Conservation (phyloP, 2,888 invertebrate genomes). For the Stramonita haemastoma region DNA sequence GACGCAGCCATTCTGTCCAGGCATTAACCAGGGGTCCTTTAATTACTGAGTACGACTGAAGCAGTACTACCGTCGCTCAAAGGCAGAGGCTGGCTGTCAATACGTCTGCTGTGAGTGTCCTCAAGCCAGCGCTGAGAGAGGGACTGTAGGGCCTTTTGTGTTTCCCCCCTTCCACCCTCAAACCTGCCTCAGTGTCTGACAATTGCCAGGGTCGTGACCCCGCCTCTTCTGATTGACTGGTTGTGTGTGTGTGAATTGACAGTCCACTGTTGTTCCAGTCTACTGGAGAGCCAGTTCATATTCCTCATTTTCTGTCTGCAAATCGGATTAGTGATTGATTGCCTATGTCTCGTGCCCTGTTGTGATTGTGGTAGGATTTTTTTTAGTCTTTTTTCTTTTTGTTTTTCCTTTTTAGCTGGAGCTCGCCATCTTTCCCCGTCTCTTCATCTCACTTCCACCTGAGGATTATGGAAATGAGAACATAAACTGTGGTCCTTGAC, state of each 20-base stretch:
- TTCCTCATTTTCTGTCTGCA: constrained; percentile 6
- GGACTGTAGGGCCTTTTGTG: background rate
- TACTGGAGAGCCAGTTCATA: background rate
- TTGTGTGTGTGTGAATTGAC: background rate
- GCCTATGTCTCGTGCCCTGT: background rate
- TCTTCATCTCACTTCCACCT: background rate
- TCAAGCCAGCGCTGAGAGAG: too few relatives aligned
- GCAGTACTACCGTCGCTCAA: background rate
- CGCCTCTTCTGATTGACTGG: constrained; percentile 14
- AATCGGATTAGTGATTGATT: background rate
- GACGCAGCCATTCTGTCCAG: background rate
- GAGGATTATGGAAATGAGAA: constrained; percentile 4
- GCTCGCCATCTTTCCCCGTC: background rate
- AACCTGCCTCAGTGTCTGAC: background rate
- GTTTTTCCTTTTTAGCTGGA: background rate
- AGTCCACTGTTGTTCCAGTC: too few relatives aligned
- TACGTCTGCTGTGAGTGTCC: background rate
- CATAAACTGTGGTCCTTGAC: constrained; percentile 7
- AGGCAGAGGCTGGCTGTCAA: background rate
- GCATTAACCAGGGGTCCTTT: background rate
- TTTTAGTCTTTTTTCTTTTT: background rate
- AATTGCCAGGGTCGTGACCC: constrained; percentile 23
- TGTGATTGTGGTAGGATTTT: too few relatives aligned
- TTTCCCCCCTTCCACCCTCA: background rate
- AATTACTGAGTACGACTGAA: background rate